Evolutionary conservation across 2,797 vertebrate genomes (phyloP).

Genomic region (Eutrigla gurnardus): DNA sequence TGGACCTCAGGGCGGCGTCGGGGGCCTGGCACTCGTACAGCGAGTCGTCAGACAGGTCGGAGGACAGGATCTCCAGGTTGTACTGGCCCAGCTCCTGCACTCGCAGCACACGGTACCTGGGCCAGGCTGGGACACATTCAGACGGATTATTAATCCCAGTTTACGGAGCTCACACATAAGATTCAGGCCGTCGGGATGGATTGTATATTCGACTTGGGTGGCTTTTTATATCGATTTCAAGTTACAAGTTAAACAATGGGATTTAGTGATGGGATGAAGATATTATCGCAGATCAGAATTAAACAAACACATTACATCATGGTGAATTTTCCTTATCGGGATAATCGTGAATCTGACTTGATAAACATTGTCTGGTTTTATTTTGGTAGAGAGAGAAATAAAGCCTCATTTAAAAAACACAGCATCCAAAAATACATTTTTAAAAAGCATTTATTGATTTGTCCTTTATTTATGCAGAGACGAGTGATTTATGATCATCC

Average conservation of each 20-base stretch:
- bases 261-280: no score
- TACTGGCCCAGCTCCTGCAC: slow-evolving; percentile 91
- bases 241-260: not conserved
- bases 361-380: no score
- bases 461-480: no score
- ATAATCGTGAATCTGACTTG: no score
- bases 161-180: not conserved
- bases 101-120: slow-evolving; percentile 91
- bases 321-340: no score
- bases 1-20: slow-evolving; percentile 93
- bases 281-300: no score
- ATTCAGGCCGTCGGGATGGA: not conserved
- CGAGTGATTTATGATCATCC: no score
- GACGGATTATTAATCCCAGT: not conserved
- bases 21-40: slow-evolving; percentile 97
- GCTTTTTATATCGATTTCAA: not conserved
- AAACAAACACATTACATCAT: no score
- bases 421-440: no score
- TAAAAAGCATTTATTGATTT: no score
- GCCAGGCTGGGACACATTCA: slow-evolving; percentile 87
- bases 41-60: slow-evolving; percentile 94
- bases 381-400: no score
- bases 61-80: slow-evolving; percentile 93
- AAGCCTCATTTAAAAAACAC: no score
- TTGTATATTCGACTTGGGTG: not conserved